Percentiles rank a stretch among this genome's conserved stretches.
Conservation (phyloP, 2,888 invertebrate genomes). For the Caenorhabditis sp. region DNA sequence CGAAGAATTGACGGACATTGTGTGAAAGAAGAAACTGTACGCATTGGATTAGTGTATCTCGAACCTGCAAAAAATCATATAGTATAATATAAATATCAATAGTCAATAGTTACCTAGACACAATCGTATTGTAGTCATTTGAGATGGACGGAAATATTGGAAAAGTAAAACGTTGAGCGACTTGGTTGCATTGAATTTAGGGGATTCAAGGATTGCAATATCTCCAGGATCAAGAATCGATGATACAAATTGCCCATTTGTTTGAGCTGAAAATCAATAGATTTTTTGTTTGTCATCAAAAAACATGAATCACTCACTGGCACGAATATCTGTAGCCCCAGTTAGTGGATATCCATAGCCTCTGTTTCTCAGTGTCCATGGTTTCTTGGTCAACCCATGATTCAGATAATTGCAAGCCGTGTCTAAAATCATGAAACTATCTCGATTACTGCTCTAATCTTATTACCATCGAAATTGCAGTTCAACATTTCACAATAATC, state of each 20-base stretch:
- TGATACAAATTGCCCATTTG: conserved; percentile 67
- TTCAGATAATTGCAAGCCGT: conserved; percentile 69
- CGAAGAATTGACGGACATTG: conserved; percentile 68
- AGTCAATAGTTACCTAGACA: conserved; percentile 36
- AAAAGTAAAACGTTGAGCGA: conserved; percentile 68
- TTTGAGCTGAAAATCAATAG: conserved; percentile 34
- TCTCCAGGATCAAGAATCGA: conserved; percentile 67
- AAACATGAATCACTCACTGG: too few species aligned
- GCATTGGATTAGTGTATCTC: conserved; percentile 62
- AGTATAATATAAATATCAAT: too few species aligned
- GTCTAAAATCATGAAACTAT: conserved; percentile 47
- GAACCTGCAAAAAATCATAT: conserved; percentile 32
- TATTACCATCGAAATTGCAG: conserved; percentile 65
- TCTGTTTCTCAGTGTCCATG: conserved; percentile 66
- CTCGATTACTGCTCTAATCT: background rate
- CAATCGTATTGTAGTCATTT: conserved; percentile 61
- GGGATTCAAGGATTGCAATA: conserved; percentile 68
- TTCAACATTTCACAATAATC: conserved; percentile 66
- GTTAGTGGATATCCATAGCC: conserved; percentile 68
- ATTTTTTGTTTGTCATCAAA: background rate
- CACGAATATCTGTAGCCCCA: conserved; percentile 62
- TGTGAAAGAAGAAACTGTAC: conserved; percentile 61
- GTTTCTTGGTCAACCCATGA: conserved; percentile 68
- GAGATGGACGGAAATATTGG: conserved; percentile 66
- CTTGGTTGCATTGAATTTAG: conserved; percentile 62